Conservation (phyloP, 2,797 vertebrate genomes). For the Pogonophryne albipinna region DNA sequence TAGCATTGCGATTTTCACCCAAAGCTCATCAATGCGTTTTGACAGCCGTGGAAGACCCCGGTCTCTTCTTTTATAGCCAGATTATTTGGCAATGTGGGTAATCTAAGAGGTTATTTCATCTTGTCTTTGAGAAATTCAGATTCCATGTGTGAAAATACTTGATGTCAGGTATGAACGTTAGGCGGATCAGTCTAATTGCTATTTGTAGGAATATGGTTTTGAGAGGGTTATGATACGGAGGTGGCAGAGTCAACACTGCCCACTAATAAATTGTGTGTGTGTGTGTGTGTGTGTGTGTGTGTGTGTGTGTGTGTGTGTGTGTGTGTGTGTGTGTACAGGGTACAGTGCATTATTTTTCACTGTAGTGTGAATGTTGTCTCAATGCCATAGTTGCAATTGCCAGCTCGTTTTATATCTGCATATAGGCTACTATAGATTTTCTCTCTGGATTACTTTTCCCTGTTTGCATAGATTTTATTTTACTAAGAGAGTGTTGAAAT, state of each 20-base stretch:
- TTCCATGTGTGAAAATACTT: slow-evolving; percentile 5
- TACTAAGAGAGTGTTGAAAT: neutral
- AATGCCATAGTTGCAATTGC: slow-evolving; percentile 62
- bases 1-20: neutral
- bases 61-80: slow-evolving; percentile 11
- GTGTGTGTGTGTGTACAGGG: no score
- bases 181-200: neutral
- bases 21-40: slow-evolving; percentile 12
- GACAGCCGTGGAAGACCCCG: slow-evolving; percentile 12
- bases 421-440: slow-evolving; percentile 9
- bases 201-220: slow-evolving; percentile 12
- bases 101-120: slow-evolving; percentile 8
- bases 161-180: neutral
- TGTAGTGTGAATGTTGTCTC: slow-evolving; percentile 60
- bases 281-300: neutral
- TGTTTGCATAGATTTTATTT: slow-evolving; percentile 15
- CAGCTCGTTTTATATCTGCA: slow-evolving; percentile 31
- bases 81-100: slow-evolving; percentile 17
- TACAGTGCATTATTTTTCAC: slow-evolving; percentile 56
- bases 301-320: neutral
- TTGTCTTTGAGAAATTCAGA: slow-evolving; percentile 21
- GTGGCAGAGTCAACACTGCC: slow-evolving; percentile 67
- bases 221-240: slow-evolving; percentile 50
- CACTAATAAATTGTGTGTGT: slow-evolving; percentile 50
- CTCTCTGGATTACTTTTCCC: neutral